Evolutionary conservation across 2,888 invertebrate species (phyloP).

Genomic region (Melanargia galathea): DNA sequence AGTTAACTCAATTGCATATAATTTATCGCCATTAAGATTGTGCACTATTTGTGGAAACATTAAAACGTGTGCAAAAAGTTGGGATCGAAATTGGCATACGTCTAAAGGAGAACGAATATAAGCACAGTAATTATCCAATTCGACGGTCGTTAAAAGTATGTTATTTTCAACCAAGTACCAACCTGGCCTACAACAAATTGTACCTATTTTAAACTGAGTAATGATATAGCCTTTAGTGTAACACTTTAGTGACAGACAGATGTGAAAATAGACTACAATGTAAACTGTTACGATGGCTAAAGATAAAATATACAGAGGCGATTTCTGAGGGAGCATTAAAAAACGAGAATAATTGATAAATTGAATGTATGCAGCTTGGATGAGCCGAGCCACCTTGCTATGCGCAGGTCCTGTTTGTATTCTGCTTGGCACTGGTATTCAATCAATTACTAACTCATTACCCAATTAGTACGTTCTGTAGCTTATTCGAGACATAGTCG

Average conservation of each 20-base stretch:
- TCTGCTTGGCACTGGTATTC: slow-evolving; percentile 45
- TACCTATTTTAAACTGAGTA: slow-evolving; percentile 58
- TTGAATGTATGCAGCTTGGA: slow-evolving; percentile 45
- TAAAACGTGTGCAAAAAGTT: slow-evolving; percentile 52
- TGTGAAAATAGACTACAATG: slow-evolving; percentile 48
- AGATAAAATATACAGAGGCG: slow-evolving; percentile 31
- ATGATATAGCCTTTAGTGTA: slow-evolving; percentile 55
- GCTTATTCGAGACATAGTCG: slow-evolving; percentile 48
- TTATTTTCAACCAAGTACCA: slow-evolving; percentile 64
- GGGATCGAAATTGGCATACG: slow-evolving; percentile 57
- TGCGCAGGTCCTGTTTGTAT: slow-evolving; percentile 34
- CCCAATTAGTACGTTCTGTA: slow-evolving; percentile 58
- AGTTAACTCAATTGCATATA: slow-evolving; percentile 51
- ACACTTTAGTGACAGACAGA: slow-evolving; percentile 51
- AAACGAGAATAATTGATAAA: slow-evolving; percentile 43
- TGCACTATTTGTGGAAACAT: slow-evolving; percentile 53
- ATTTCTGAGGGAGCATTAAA: slow-evolving; percentile 40
- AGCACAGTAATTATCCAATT: slow-evolving; percentile 70
- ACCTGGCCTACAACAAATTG: slow-evolving; percentile 48
- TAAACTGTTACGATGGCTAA: slow-evolving; percentile 27
- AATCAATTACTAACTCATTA: slow-evolving; percentile 53
- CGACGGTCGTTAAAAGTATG: slow-evolving; percentile 63
- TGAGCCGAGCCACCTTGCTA: slow-evolving; percentile 37
- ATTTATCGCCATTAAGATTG: slow-evolving; percentile 53
- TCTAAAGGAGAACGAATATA: slow-evolving; percentile 61